phyloP scores from a whole-genome alignment of 2,888 invertebrate genomes.

The Drosophila parthenogenetica region DNA sequence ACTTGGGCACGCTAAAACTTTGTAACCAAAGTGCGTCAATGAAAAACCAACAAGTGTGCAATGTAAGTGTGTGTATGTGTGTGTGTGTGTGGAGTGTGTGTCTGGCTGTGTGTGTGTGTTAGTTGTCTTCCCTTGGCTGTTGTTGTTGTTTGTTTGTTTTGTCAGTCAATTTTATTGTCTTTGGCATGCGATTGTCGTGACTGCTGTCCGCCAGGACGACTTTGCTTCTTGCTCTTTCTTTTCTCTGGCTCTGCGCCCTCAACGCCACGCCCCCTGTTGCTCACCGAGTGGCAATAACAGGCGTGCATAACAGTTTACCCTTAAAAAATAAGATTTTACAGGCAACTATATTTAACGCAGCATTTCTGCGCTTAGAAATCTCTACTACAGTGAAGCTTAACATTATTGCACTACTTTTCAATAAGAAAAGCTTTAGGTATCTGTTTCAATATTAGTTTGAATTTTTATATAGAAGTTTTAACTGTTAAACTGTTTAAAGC shows the following conservation, averaged over 20 bases:
- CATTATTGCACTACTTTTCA: not conserved
- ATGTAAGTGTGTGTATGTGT: slow-evolving; percentile 23
- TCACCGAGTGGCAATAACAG: slow-evolving; percentile 1
- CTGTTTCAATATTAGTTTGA: too few relatives aligned
- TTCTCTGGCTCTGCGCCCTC: slow-evolving; percentile 8
- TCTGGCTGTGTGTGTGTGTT: slow-evolving; percentile 34
- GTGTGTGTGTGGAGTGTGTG: slow-evolving; percentile 19
- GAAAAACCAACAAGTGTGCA: slow-evolving; percentile 67
- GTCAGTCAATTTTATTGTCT: slow-evolving; percentile 67
- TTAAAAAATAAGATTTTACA: slow-evolving; percentile 8
- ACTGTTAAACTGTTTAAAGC: not conserved
- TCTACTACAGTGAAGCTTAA: not conserved
- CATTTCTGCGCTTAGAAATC: not conserved
- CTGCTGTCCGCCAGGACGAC: slow-evolving; percentile 32
- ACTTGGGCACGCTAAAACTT: slow-evolving; percentile 62
- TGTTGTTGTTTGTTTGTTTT: slow-evolving; percentile 53
- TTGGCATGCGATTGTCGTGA: slow-evolving; percentile 60
- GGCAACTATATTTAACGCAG: slow-evolving; percentile 4
- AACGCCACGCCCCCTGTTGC: slow-evolving; percentile 5
- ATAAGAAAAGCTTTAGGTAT: not conserved
- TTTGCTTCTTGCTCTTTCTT: not conserved
- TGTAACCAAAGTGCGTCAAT: slow-evolving; percentile 64
- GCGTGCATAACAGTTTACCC: slow-evolving; percentile 31
- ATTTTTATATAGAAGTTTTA: not conserved
- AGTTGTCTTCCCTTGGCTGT: slow-evolving; percentile 24